A percentile compares a stretch with the other conserved stretches of the same genome.
Evolutionary conservation across 2,113 vertebrate species (phyloP).

Genomic region (Cygnus buccinator): DNA sequence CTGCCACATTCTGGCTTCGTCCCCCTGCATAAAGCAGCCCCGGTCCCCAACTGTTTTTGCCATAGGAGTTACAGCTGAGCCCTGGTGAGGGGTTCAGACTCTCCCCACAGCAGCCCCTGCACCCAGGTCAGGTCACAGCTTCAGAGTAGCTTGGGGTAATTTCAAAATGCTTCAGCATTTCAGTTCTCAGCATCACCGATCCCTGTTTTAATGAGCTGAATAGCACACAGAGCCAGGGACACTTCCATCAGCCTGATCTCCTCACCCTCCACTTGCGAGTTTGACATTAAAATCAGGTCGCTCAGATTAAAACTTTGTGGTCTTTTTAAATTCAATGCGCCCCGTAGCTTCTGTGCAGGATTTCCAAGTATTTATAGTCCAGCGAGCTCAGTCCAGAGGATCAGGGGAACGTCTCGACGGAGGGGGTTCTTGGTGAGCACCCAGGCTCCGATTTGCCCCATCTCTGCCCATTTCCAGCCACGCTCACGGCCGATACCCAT

Average conservation of each 20-base stretch:
- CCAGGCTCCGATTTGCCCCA: background rate
- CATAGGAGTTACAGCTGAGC: background rate
- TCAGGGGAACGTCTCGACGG: accelerated
- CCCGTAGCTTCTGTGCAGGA: background rate
- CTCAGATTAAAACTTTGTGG: background rate
- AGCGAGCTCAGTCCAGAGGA: background rate
- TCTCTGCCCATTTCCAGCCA: background rate
- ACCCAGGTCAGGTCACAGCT: background rate
- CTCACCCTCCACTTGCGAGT: background rate
- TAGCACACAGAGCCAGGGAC: background rate
- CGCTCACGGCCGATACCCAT: accelerated
- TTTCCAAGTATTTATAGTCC: background rate
- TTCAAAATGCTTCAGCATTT: background rate
- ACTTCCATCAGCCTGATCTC: background rate
- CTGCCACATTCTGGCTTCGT: accelerated
- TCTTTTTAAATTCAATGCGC: background rate
- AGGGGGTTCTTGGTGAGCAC: background rate
- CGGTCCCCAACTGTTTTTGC: background rate
- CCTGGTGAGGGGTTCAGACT: background rate
- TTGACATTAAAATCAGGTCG: background rate
- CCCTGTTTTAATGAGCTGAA: background rate
- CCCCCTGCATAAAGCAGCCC: background rate
- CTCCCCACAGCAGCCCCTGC: background rate
- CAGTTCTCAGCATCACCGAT: background rate
- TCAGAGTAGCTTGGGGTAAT: background rate